A percentile compares a stretch with the other conserved stretches of the same genome.
phyloP scores from a whole-genome alignment of 1,140 invertebrate species.

The Araneus ventricosus region DNA sequence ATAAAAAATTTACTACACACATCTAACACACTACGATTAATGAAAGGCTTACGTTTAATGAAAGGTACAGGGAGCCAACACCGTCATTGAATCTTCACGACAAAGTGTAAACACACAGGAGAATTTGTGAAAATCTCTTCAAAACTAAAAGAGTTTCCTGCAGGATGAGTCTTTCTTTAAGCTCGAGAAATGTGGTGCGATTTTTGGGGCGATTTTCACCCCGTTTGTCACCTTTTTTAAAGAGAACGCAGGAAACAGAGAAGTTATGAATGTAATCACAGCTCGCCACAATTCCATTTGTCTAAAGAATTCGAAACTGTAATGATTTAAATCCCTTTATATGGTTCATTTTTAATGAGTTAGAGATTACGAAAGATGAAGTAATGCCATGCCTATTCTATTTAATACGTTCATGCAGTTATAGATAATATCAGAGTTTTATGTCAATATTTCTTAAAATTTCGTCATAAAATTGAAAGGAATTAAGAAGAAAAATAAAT shows the following conservation, averaged over 20 bases:
- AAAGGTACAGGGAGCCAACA: neutral
- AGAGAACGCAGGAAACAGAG: neutral
- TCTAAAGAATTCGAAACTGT: neutral
- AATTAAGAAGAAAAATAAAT: too few relatives aligned
- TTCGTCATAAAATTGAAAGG: too few relatives aligned
- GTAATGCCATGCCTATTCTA: too few relatives aligned
- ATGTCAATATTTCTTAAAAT: too few relatives aligned
- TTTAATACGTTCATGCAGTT: too few relatives aligned
- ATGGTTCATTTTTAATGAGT: too few relatives aligned
- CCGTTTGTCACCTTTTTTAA: neutral
- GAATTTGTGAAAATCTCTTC: neutral
- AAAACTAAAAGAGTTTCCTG: conserved; percentile 14
- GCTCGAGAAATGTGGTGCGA: neutral
- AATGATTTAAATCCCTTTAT: too few relatives aligned
- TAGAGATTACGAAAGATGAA: too few relatives aligned
- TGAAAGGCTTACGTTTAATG: neutral
- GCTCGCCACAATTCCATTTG: neutral
- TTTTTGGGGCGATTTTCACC: neutral
- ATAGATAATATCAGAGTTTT: too few relatives aligned
- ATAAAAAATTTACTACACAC: neutral
- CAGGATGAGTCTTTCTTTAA: neutral
- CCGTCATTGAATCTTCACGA: neutral
- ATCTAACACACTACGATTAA: neutral
- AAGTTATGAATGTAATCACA: neutral
- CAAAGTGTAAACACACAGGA: neutral